Percentiles rank a stretch among this genome's conserved stretches.
Evolutionary conservation across 2,797 vertebrate genomes (phyloP).

Genomic region (Trachops cirrhosus): DNA sequence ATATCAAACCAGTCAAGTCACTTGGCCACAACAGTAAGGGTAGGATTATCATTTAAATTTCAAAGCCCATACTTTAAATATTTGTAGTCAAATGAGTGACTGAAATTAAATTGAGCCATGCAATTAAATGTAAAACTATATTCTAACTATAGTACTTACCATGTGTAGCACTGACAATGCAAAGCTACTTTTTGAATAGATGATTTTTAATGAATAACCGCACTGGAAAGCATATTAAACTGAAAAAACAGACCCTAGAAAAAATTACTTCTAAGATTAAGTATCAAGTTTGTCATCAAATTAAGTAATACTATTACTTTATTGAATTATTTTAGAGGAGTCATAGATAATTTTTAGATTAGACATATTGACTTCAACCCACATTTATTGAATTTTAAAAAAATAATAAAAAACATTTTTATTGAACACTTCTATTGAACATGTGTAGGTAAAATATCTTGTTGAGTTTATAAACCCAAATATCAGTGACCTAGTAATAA

Average conservation of each 20-base stretch:
- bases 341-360: conserved; percentile 3
- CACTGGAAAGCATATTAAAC: conserved; percentile 10
- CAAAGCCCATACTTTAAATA: background rate
- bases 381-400: conserved; percentile 23
- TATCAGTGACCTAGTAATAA: conserved; percentile 3
- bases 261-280: conserved; percentile 14
- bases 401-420: conserved; percentile 31
- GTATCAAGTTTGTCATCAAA: conserved; percentile 14
- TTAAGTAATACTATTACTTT: background rate
- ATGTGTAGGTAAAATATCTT: conserved; percentile 38
- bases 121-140: background rate
- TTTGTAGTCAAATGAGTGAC: background rate
- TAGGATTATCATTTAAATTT: conserved; percentile 23
- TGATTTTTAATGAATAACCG: background rate
- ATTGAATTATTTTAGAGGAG: background rate
- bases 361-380: background rate
- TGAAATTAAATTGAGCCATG: conserved; percentile 3
- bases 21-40: background rate
- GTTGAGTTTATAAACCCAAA: conserved; percentile 47
- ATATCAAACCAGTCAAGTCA: background rate
- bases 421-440: conserved; percentile 27
- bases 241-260: conserved; percentile 19
- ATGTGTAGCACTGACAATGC: background rate
- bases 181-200: conserved; percentile 15
- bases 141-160: background rate